Percentiles rank a stretch among this genome's conserved stretches.
Conservation (phyloP, 2,888 invertebrate genomes). For the Hedychridium roseum region DNA sequence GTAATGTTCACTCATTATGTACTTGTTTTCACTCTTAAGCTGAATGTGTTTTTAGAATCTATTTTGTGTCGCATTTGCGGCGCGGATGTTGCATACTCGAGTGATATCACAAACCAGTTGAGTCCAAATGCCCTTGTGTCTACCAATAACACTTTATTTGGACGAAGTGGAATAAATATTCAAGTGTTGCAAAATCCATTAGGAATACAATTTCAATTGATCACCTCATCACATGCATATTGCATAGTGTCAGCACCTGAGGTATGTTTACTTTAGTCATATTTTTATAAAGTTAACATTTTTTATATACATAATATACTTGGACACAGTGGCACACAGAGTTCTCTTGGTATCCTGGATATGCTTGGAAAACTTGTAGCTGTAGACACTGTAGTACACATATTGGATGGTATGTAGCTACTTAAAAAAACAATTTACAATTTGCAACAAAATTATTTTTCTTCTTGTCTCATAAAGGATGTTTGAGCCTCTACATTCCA, state of each 20-base stretch:
- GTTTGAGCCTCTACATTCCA: conserved; percentile 64
- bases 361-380: conserved; percentile 70
- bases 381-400: conserved; percentile 71
- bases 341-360: conserved; percentile 74
- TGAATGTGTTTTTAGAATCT: too few relatives aligned
- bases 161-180: conserved; percentile 66
- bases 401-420: conserved; percentile 69
- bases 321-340: conserved; percentile 66
- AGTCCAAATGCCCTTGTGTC: conserved; percentile 66
- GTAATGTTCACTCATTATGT: too few relatives aligned
- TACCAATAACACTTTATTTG: conserved; percentile 67
- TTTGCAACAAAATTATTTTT: background rate
- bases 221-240: conserved; percentile 67
- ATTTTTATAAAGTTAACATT: conserved; percentile 5
- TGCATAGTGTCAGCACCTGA: conserved; percentile 66
- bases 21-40: too few relatives aligned
- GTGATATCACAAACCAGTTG: conserved; percentile 66
- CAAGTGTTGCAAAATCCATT: conserved; percentile 69
- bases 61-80: conserved; percentile 70
- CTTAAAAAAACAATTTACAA: too few relatives aligned
- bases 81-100: conserved; percentile 68
- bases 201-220: conserved; percentile 67
- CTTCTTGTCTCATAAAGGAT: conserved; percentile 58
- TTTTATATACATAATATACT: conserved; percentile 6
- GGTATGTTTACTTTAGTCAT: conserved; percentile 51